These are phyloP conservation scores for Andrena bucephala DNA, from an alignment of 2,888 invertebrate genomes.

Conservation along the genomic window DNA sequence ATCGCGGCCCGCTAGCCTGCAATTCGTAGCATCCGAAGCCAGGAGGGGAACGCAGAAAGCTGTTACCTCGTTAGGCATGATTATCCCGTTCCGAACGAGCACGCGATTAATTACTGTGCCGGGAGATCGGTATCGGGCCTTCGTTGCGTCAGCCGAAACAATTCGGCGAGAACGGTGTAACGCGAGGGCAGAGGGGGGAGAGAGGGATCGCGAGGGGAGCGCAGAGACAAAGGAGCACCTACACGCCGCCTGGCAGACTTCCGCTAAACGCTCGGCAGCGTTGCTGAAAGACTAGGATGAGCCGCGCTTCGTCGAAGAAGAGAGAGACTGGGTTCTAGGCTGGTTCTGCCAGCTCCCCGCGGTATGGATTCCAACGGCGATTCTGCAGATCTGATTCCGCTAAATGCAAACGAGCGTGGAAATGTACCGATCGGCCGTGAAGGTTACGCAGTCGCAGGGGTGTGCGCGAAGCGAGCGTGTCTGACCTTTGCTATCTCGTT, in stretches of 20 bases:
- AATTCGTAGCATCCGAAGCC: constrained; percentile 13
- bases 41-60: constrained; percentile 23
- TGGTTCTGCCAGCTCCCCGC: no score
- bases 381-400: background rate
- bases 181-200: constrained; percentile 13
- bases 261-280: constrained; percentile 16
- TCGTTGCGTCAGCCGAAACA: constrained; percentile 46
- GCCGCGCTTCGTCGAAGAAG: background rate
- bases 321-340: background rate
- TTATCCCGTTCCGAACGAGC: constrained; percentile 47
- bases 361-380: background rate
- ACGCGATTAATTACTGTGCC: constrained; percentile 58
- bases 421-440: constrained; percentile 62
- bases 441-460: constrained; percentile 66
- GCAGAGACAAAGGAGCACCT: constrained; percentile 19
- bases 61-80: constrained; percentile 53
- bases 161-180: constrained; percentile 28
- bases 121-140: constrained; percentile 48
- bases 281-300: background rate
- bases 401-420: constrained; percentile 46
- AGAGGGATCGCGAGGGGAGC: constrained; percentile 12
- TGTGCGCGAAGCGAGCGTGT: constrained; percentile 69
- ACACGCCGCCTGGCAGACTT: constrained; percentile 9
- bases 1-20: constrained; percentile 38
- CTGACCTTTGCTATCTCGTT: constrained; percentile 76